phyloP scores from a whole-genome alignment of 2,797 vertebrate species.

The Botia almorhae region DNA sequence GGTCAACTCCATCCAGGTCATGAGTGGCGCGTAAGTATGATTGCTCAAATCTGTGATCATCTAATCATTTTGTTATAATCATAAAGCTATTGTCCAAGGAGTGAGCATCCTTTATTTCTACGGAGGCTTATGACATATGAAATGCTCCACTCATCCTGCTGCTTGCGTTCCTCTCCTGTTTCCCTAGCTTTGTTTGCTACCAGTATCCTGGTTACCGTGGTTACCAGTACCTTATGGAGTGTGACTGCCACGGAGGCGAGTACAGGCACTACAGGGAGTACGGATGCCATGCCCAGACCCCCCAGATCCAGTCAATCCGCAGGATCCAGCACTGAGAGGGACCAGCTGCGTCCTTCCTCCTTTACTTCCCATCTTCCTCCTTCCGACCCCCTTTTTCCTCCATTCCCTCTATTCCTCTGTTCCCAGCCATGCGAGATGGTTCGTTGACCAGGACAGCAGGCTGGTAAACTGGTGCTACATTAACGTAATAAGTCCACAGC shows the following conservation, averaged over 20 bases:
- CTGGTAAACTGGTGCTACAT: slow-evolving; percentile 72
- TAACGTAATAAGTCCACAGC: slow-evolving; percentile 69
- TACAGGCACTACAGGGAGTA: slow-evolving; percentile 92
- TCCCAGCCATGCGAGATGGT: slow-evolving; percentile 60
- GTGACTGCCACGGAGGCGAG: slow-evolving; percentile 86
- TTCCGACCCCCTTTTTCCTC: slow-evolving; percentile 41
- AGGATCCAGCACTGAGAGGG: slow-evolving; percentile 89
- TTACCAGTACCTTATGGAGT: slow-evolving; percentile 93
- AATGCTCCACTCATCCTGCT: not conserved
- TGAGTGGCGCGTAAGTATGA: slow-evolving; percentile 88
- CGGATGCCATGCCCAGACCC: slow-evolving; percentile 89
- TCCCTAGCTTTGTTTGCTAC: slow-evolving; percentile 89
- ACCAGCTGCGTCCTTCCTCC: slow-evolving; percentile 53
- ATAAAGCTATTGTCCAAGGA: not conserved
- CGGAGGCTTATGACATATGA: not conserved
- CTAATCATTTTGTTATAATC: not conserved
- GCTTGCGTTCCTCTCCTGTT: slow-evolving; percentile 11
- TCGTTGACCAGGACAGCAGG: slow-evolving; percentile 58
- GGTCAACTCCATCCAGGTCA: slow-evolving; percentile 88
- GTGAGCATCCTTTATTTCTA: not conserved
- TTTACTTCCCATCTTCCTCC: slow-evolving; percentile 29
- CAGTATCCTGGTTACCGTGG: slow-evolving; percentile 94
- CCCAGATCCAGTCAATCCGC: slow-evolving; percentile 93
- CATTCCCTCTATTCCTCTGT: slow-evolving; percentile 50
- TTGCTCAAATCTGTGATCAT: not conserved